A percentile compares a stretch with the other conserved stretches of the same genome.
Evolutionary conservation across 2,797 vertebrate genomes (phyloP).

Genomic region (Macropus fuliginosus): DNA sequence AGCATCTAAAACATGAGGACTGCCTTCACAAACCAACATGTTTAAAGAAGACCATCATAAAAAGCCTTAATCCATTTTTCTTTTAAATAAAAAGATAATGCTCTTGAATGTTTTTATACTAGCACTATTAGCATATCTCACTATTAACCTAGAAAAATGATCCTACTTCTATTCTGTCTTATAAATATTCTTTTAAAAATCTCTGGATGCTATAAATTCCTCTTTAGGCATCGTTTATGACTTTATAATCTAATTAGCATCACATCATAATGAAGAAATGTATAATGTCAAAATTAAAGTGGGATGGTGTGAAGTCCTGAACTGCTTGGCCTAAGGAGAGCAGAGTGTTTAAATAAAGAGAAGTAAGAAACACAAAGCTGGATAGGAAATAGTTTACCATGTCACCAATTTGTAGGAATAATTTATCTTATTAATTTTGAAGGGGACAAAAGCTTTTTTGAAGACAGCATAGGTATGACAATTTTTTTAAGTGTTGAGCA

Average conservation of each 20-base stretch:
- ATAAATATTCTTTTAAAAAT: constrained; percentile 76
- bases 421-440: constrained; percentile 27
- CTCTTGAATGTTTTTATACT: constrained; percentile 64
- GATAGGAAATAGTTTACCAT: constrained; percentile 44
- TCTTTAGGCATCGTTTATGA: constrained; percentile 82
- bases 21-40: constrained; percentile 63
- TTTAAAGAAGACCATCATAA: constrained; percentile 34
- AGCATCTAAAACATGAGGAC: constrained; percentile 65
- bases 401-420: constrained; percentile 72
- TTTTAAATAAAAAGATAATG: constrained; percentile 71
- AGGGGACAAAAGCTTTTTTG: constrained; percentile 43
- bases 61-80: neutral
- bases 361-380: constrained; percentile 62
- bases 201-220: constrained; percentile 70
- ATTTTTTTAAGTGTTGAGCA: constrained; percentile 45
- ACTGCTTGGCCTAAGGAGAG: constrained; percentile 69
- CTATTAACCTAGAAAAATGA: neutral
- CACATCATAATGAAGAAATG: constrained; percentile 78
- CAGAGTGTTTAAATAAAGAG: constrained; percentile 73
- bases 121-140: constrained; percentile 14
- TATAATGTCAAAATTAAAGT: constrained; percentile 83
- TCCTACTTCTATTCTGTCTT: constrained; percentile 54
- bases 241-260: constrained; percentile 84
- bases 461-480: constrained; percentile 61
- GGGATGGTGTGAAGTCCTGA: constrained; percentile 80